Percentiles rank a stretch among this genome's conserved stretches.
Evolutionary conservation across 2,888 invertebrate species (phyloP).

Genomic region (Notocelia uddmanniana): DNA sequence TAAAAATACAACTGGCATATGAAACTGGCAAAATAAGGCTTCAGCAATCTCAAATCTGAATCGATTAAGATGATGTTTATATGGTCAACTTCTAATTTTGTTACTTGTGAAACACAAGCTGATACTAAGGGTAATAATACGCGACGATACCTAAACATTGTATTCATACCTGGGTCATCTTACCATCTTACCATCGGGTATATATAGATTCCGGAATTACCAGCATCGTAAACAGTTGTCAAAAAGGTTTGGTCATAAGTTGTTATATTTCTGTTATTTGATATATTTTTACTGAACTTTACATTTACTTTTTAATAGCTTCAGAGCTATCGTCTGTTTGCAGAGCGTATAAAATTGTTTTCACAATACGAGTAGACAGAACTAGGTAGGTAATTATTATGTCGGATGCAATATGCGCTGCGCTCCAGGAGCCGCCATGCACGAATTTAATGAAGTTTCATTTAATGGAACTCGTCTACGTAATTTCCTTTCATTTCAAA

Average conservation of each 20-base stretch:
- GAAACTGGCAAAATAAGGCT: slow-evolving; percentile 5
- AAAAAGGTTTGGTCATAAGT: too few relatives aligned
- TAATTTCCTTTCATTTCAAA: slow-evolving; percentile 30
- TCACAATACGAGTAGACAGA: slow-evolving; percentile 25
- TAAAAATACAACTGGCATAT: slow-evolving; percentile 57
- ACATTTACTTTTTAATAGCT: background rate
- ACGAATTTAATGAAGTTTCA: slow-evolving; percentile 41
- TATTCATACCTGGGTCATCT: too few relatives aligned
- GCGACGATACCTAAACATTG: too few relatives aligned
- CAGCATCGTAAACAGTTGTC: background rate
- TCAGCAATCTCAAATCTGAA: background rate
- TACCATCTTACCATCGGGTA: too few relatives aligned
- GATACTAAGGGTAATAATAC: too few relatives aligned
- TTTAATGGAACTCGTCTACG: slow-evolving; percentile 23
- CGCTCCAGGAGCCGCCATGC: slow-evolving; percentile 20
- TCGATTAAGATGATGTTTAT: background rate
- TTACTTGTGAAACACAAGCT: too few relatives aligned
- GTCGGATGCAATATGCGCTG: slow-evolving; percentile 41
- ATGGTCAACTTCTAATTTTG: too few relatives aligned
- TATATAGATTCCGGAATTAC: background rate
- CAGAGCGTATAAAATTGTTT: slow-evolving; percentile 30
- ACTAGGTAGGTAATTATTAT: slow-evolving; percentile 36
- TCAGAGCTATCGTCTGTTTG: slow-evolving; percentile 8
- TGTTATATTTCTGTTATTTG: too few relatives aligned
- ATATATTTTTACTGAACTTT: too few relatives aligned